Conservation (phyloP, 2,797 vertebrate genomes). For the Schizopygopsis malacanthus region DNA sequence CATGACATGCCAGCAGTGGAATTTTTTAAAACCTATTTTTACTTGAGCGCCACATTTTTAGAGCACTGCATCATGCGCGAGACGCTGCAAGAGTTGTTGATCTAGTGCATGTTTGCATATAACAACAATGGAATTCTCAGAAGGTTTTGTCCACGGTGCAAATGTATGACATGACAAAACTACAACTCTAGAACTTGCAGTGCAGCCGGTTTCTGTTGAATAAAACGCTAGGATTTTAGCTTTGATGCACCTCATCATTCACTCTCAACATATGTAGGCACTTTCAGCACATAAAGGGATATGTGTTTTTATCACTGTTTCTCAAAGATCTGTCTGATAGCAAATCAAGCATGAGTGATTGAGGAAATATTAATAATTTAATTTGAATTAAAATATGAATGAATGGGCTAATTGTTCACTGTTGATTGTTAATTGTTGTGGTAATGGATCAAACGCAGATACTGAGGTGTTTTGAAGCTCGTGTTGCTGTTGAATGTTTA, state of each 20-base stretch:
- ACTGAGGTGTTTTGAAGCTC: conserved; percentile 33
- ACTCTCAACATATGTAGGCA: background rate
- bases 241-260: background rate
- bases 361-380: background rate
- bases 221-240: background rate
- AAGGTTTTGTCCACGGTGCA: background rate
- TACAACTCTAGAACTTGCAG: background rate
- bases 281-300: too few relatives aligned
- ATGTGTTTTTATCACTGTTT: background rate
- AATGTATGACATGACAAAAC: background rate
- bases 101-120: background rate
- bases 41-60: background rate
- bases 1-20: background rate
- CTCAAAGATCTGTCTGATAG: background rate
- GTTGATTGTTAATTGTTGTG: conserved; percentile 31
- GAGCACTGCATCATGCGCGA: background rate
- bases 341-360: background rate
- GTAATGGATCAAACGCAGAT: background rate
- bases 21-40: background rate
- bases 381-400: too few relatives aligned
- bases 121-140: background rate
- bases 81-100: background rate
- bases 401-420: background rate
- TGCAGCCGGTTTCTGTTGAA: background rate
- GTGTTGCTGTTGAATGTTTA: conserved; percentile 53